phyloP scores from a whole-genome alignment of 2,113 vertebrate species.

The Charina bottae region DNA sequence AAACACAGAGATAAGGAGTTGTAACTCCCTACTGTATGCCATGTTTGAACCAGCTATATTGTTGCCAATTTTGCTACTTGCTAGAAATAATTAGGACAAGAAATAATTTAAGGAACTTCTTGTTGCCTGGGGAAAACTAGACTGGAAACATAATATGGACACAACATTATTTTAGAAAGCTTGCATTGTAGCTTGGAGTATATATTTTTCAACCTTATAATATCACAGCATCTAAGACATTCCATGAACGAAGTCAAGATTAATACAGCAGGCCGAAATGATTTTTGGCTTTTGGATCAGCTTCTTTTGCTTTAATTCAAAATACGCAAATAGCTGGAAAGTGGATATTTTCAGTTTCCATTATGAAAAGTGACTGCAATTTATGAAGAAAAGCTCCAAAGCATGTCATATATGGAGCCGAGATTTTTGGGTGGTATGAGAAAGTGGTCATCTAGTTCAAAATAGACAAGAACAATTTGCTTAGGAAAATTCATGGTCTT shows the following conservation, averaged over 20 bases:
- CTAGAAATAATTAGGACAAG: conserved; percentile 22
- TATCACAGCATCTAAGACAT: conserved; percentile 26
- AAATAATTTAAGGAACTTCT: conserved; percentile 14
- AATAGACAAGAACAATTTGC: too few relatives aligned
- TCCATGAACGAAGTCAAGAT: conserved; percentile 36
- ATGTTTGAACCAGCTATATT: accelerated
- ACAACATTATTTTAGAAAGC: conserved; percentile 39
- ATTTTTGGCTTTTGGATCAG: conserved; percentile 43
- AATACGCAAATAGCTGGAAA: conserved; percentile 34
- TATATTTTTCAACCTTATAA: conserved; percentile 4
- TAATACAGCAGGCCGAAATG: conserved; percentile 25
- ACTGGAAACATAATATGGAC: conserved; percentile 21
- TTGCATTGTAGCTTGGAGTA: conserved; percentile 15
- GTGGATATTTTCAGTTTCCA: not conserved
- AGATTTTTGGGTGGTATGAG: too few relatives aligned
- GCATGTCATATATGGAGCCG: not conserved
- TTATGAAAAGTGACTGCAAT: conserved; percentile 26
- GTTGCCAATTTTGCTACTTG: conserved; percentile 25
- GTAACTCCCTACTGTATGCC: not conserved
- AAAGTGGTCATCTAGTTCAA: too few relatives aligned
- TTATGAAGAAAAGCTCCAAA: accelerated
- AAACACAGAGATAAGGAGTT: not conserved
- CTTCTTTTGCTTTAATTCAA: conserved; percentile 45
- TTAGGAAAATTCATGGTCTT: too few relatives aligned
- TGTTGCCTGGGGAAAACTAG: not conserved